phyloP scores from a whole-genome alignment of 1,140 invertebrate genomes.

The Anoplolepis gracilipes region DNA sequence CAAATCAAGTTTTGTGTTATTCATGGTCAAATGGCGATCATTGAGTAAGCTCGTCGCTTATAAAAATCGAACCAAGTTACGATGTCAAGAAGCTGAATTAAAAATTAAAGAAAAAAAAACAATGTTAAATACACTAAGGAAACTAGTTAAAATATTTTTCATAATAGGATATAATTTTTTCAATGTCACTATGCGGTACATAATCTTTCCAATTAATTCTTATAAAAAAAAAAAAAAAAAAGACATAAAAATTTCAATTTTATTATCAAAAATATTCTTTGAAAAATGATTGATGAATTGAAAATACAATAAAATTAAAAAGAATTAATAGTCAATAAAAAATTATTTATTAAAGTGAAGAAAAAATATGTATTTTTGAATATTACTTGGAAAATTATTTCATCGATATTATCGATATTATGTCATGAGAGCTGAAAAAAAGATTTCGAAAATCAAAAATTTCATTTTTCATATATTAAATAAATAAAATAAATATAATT shows the following conservation, averaged over 20 bases:
- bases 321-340: neutral
- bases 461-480: neutral
- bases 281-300: too few relatives aligned
- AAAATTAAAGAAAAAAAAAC: too few relatives aligned
- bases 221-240: neutral
- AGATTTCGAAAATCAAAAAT: neutral
- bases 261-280: neutral
- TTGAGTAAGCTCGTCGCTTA: too few relatives aligned
- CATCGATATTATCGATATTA: constrained; percentile 2
- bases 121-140: too few relatives aligned
- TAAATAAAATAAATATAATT: neutral
- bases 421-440: neutral
- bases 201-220: neutral
- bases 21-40: too few relatives aligned
- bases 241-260: neutral
- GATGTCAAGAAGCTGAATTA: too few relatives aligned
- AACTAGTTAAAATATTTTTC: too few relatives aligned
- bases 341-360: neutral
- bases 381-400: neutral
- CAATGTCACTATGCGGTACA: too few relatives aligned
- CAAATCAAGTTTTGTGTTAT: too few relatives aligned
- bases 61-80: too few relatives aligned
- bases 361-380: neutral
- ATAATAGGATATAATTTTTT: too few relatives aligned
- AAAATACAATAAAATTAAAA: neutral